phyloP scores from a whole-genome alignment of 2,888 invertebrate genomes.

The Epistrophe eligans region DNA sequence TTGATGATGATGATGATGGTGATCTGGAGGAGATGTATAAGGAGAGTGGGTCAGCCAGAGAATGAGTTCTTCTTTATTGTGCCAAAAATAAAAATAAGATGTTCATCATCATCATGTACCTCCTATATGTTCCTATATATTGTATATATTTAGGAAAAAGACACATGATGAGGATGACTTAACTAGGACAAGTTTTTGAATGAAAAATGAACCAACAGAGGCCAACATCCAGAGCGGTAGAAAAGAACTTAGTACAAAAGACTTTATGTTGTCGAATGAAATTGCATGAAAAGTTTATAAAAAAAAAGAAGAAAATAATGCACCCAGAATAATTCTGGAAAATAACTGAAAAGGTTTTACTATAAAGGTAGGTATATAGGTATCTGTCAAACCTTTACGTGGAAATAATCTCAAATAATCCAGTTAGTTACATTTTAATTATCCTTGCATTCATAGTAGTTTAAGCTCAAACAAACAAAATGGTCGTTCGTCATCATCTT shows the following conservation, averaged over 20 bases:
- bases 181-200: conserved; percentile 70
- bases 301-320: conserved; percentile 30
- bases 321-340: conserved; percentile 35
- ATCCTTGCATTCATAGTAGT: conserved; percentile 71
- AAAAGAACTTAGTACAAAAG: conserved; percentile 56
- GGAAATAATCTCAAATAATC: conserved; percentile 74
- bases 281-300: conserved; percentile 72
- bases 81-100: conserved; percentile 42
- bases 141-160: not conserved
- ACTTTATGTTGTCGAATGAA: conserved; percentile 55
- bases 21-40: not conserved
- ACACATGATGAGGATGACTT: conserved; percentile 48
- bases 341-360: conserved; percentile 22
- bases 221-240: conserved; percentile 1
- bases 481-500: conserved; percentile 34
- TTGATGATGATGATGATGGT: not conserved
- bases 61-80: conserved; percentile 28
- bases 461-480: conserved; percentile 66
- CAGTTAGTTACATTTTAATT: conserved; percentile 76
- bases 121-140: too few relatives aligned
- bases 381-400: conserved; percentile 4
- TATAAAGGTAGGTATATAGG: not conserved
- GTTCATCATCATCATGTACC: conserved; percentile 42
- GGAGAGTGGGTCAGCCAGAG: conserved; percentile 19
- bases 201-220: conserved; percentile 50